A percentile compares a stretch with the other conserved stretches of the same genome.
These are phyloP conservation scores for Ciconia nigra DNA, from an alignment of 2,797 vertebrate genomes.

Conservation along the genomic window DNA sequence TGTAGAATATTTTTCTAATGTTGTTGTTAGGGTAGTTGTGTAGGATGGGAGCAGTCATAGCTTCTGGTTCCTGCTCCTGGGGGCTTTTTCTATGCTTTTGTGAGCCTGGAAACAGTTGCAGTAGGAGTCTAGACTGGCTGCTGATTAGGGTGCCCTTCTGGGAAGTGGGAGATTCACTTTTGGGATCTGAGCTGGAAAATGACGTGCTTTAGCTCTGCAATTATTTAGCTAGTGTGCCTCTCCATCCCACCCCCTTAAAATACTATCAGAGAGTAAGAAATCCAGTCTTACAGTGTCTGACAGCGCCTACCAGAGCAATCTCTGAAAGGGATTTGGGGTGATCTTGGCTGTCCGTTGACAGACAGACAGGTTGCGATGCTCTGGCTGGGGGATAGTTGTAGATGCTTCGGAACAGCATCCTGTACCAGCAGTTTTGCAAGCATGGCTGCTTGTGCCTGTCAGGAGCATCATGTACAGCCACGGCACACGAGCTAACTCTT, in stretches of 20 bases:
- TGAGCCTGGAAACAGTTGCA: not conserved
- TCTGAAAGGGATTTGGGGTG: not conserved
- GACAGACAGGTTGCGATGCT: not conserved
- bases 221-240: not conserved
- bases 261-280: not conserved
- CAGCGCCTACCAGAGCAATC: not conserved
- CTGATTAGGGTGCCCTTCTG: not conserved
- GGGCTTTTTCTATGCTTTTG: not conserved
- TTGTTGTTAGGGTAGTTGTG: not conserved
- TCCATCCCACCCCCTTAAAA: not conserved
- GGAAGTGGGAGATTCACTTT: not conserved
- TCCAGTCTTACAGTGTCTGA: not conserved
- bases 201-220: not conserved
- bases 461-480: fast-evolving
- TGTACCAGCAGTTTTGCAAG: not conserved
- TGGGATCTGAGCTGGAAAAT: not conserved
- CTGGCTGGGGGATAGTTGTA: not conserved
- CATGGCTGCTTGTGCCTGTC: fast-evolving
- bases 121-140: not conserved
- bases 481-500: fast-evolving
- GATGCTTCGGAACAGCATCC: not conserved
- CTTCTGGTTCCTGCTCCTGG: not conserved
- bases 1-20: not conserved
- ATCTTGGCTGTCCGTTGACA: not conserved
- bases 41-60: not conserved